Conservation (phyloP, 2,113 vertebrate species). For the Rhizomys pruinosus region DNA sequence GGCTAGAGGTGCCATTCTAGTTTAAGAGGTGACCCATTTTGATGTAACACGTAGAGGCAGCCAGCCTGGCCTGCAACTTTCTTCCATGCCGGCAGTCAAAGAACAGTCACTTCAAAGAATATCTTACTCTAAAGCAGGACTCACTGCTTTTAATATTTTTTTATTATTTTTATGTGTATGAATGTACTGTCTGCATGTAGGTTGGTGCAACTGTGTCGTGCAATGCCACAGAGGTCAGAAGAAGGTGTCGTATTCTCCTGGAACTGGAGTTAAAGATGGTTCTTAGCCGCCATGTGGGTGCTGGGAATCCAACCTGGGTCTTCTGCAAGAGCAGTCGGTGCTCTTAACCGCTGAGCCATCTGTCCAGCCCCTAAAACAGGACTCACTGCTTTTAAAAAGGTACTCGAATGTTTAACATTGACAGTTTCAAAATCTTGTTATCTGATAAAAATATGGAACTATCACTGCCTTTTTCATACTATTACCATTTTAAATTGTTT, state of each 20-base stretch:
- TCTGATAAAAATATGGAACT: background rate
- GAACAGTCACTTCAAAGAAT: background rate
- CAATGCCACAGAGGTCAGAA: no score
- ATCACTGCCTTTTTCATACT: background rate
- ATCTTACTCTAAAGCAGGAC: background rate
- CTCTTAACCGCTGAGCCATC: no score
- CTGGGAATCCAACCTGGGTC: no score
- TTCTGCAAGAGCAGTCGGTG: no score
- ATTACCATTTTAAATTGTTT: background rate
- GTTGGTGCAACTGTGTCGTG: no score
- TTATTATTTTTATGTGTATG: no score
- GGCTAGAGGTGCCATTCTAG: background rate
- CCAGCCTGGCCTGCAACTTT: background rate
- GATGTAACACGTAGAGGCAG: background rate
- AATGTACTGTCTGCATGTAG: no score
- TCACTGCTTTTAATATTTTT: background rate
- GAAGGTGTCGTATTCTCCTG: no score
- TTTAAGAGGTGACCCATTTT: conserved; percentile 47
- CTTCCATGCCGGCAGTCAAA: background rate
- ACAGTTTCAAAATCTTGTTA: background rate
- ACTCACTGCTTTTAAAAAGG: background rate
- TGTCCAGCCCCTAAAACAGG: background rate
- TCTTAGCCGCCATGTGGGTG: no score
- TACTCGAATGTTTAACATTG: conserved; percentile 5
- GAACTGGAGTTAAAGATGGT: no score